Evolutionary conservation across 2,113 vertebrate genomes (phyloP), one percentile per base, ranked within the genome.

Genomic region (Galeopterus variegatus): DNA sequence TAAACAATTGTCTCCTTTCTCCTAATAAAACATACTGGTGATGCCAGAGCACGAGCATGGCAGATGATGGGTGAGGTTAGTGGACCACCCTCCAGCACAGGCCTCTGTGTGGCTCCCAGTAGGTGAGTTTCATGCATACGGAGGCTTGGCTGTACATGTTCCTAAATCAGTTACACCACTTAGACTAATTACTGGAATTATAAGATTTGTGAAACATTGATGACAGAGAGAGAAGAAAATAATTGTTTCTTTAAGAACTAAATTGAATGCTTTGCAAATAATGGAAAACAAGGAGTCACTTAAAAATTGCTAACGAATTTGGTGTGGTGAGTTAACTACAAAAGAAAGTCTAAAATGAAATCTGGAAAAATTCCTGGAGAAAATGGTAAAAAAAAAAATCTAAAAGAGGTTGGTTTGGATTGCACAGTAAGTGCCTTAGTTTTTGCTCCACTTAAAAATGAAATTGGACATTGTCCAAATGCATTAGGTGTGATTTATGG

Each of bases 211-310:
- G 56, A 88, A 86, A 58, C 33, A 33, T 36, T 75, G 90, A 65
- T 79, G 58, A 65, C 72, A 85, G 60, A 54, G 31, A 18, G 14
- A 58, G n/a, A 93, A n/a, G 52, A 75, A 84, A 94, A 24, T 75
- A 36, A 50, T 19, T 24, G 15, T 31, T 92, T 80, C 64, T 41
- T 3, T 21, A 80, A 93, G 50, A 93, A 86, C 52, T 14, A 88
- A 91, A 36, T 11, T 81, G 48, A 88, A 70, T 90, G 67, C 17
- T 93, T 93, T 79, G 45, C 26, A 84, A 90, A 93, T 11, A 97
- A 72, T 1, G 64, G 50, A 10, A 58, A 93, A 70, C 50, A 69
- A 85, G 45, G 12, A 72, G 9, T 90, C 33, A 76, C 77, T 83
- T 88, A 89, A 33, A 87, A 67, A 84, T 19, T 75, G 72, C 23